Evolutionary conservation across 2,797 vertebrate genomes (phyloP).

Genomic region (Coregonus suidteri): DNA sequence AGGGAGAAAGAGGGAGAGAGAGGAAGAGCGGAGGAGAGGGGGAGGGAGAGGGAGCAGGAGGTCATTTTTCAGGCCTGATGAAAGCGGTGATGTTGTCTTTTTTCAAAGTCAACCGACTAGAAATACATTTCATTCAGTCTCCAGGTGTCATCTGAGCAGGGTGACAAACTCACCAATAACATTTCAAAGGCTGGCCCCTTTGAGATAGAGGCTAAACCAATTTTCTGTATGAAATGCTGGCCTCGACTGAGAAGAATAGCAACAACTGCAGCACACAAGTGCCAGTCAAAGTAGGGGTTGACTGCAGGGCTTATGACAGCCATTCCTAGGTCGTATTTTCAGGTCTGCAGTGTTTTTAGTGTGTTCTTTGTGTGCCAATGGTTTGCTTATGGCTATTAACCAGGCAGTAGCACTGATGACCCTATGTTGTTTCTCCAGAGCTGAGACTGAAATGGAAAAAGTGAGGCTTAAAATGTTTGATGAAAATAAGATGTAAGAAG

Average conservation of each 20-base stretch:
- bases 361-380: background rate
- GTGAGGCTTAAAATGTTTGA: background rate
- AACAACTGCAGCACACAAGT: slow-evolving; percentile 6
- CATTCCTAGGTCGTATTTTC: background rate
- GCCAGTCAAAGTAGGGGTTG: background rate
- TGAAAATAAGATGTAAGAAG: slow-evolving; percentile 3
- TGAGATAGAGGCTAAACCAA: slow-evolving; percentile 25
- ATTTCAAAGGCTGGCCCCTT: slow-evolving; percentile 38
- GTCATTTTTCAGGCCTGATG: slow-evolving; percentile 56
- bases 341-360: background rate
- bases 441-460: background rate
- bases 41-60: slow-evolving; percentile 5
- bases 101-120: slow-evolving; percentile 43
- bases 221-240: slow-evolving; percentile 23
- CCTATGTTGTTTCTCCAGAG: background rate
- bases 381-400: background rate
- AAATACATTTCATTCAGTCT: slow-evolving; percentile 47
- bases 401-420: slow-evolving; percentile 8
- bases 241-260: slow-evolving; percentile 12
- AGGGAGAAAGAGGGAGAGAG: slow-evolving; percentile 33
- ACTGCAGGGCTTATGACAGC: background rate
- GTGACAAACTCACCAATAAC: slow-evolving; percentile 46
- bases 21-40: slow-evolving; percentile 47
- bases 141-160: slow-evolving; percentile 57
- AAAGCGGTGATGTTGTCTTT: slow-evolving; percentile 46